Conservation (phyloP, 2,797 vertebrate species). For the Lepilemur ruficaudatus region DNA sequence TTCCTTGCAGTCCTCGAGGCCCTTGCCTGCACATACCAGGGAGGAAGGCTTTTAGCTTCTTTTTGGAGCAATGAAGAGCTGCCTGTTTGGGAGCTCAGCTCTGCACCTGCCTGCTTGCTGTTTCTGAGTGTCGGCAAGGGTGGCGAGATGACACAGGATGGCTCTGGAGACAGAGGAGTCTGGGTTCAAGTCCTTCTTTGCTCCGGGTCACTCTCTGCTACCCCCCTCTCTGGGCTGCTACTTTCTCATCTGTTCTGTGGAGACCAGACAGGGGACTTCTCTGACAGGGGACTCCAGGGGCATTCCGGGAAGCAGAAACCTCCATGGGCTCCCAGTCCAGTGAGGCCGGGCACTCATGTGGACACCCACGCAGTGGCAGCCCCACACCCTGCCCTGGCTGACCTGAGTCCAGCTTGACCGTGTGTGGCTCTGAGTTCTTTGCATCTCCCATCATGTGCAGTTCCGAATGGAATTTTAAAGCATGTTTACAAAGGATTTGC, state of each 20-base stretch:
- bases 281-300: background rate
- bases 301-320: background rate
- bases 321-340: accelerated
- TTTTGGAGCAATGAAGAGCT: background rate
- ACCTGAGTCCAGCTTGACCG: background rate
- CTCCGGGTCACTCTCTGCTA: background rate
- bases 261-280: background rate
- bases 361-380: no score
- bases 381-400: background rate
- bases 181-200: background rate
- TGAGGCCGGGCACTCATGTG: no score
- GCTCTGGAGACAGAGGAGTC: background rate
- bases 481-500: background rate
- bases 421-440: background rate
- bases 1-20: background rate
- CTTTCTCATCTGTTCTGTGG: background rate
- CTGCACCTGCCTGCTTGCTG: background rate
- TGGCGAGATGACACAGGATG: background rate
- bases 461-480: background rate
- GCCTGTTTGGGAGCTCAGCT: background rate
- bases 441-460: background rate
- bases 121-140: background rate
- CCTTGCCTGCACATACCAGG: background rate
- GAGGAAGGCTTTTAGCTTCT: background rate
- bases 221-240: accelerated